Conservation (phyloP, 2,888 invertebrate genomes). For the Drosophila neoperkinsi region DNA sequence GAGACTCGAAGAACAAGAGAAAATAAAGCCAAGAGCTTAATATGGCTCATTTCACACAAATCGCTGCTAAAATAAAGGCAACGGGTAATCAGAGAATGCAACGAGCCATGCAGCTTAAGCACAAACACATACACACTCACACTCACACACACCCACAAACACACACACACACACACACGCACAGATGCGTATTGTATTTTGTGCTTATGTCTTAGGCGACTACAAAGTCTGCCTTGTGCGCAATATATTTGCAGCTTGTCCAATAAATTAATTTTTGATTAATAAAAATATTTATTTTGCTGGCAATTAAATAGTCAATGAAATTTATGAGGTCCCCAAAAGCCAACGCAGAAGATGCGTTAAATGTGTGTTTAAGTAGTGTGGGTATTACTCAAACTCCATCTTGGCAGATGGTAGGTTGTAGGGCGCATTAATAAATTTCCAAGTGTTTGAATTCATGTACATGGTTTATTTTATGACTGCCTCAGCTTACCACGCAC, state of each 20-base stretch:
- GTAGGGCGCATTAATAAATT: constrained; percentile 68
- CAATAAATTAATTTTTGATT: constrained; percentile 53
- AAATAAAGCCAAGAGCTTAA: constrained; percentile 43
- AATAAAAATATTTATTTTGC: constrained; percentile 61
- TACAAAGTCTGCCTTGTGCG: neutral
- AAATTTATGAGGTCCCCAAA: constrained; percentile 39
- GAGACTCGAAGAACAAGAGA: neutral
- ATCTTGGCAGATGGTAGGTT: neutral
- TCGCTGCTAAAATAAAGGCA: constrained; percentile 26
- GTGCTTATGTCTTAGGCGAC: constrained; percentile 5
- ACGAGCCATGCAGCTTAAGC: constrained; percentile 43
- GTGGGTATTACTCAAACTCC: constrained; percentile 30
- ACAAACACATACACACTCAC: constrained; percentile 14
- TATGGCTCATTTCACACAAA: constrained; percentile 63
- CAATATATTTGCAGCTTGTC: constrained; percentile 10
- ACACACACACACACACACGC: constrained; percentile 3
- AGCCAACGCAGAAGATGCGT: constrained; percentile 31
- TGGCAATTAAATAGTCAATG: constrained; percentile 45
- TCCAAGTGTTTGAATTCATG: constrained; percentile 64
- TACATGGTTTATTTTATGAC: constrained; percentile 69
- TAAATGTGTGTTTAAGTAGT: constrained; percentile 45
- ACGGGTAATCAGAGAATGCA: constrained; percentile 27
- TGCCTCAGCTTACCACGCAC: constrained; percentile 58
- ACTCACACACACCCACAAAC: constrained; percentile 1
- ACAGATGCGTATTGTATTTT: constrained; percentile 33